Conservation (phyloP, 2,113 vertebrate species). For the Patagioenas fasciata region DNA sequence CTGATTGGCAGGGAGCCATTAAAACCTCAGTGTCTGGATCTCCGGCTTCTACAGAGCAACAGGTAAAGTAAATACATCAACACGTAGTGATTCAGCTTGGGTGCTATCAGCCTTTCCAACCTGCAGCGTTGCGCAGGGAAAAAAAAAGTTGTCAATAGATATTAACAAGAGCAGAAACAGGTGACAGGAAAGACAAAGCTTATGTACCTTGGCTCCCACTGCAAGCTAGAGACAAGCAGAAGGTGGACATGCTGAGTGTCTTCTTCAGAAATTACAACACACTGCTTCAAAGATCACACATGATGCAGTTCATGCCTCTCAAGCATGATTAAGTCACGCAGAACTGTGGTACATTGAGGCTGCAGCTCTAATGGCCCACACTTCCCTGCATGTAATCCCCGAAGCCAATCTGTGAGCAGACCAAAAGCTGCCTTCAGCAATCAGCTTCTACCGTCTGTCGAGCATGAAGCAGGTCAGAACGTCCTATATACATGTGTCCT, state of each 20-base stretch:
- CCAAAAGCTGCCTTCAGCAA: background rate
- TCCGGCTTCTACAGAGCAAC: constrained; percentile 22
- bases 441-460: accelerated
- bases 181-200: background rate
- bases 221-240: background rate
- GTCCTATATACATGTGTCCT: background rate
- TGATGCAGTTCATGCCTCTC: background rate
- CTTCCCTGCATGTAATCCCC: background rate
- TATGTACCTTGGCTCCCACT: background rate
- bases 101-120: constrained; percentile 1
- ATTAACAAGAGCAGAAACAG: background rate
- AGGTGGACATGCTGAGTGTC: background rate
- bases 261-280: background rate
- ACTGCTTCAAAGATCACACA: background rate
- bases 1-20: constrained; percentile 36
- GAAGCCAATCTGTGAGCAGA: background rate
- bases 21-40: background rate
- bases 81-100: background rate
- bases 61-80: constrained; percentile 44
- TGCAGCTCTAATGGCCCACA: background rate
- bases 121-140: background rate
- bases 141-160: background rate
- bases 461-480: background rate
- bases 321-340: background rate
- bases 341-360: background rate